Base-by-base conservation (phyloP, 2,113 vertebrate species). In the Brachirus orientalis region DNA sequence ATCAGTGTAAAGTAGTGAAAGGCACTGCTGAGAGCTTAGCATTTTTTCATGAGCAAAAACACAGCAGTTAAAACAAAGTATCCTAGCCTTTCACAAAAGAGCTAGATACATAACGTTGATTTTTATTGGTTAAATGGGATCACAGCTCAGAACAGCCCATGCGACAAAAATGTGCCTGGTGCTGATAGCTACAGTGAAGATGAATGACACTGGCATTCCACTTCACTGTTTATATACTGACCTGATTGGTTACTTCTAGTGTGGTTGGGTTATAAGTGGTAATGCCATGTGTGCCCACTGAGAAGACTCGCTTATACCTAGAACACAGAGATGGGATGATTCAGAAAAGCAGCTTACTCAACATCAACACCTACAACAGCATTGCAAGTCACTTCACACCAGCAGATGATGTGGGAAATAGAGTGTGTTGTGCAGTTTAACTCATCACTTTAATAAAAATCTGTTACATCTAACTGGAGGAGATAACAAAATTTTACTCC, bases 231-330 rank as follows among this genome's bases (percentile, higher is more conserved):
- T 33, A 40, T 17, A 5, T 2, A 63, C 80, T 92, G 93, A 98
- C 98, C 98, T 99, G 98, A 94, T 99, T 99, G 69, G 98, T 99
- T 91, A 99, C 94, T 96, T 99, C 98, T 90, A 99, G 88, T 0
- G 97, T 99, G 72, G 95, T 93, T 8, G 98, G 98, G 89, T 99
- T 99, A 81, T 99, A 99, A 0, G 98, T 99, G 84, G 97, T 98
- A 78, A 99, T 93, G 75, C 96, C 97, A 86, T 98, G 96, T 20
- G 95, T 96, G 84, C 98, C 98, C 82, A 99, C 92, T 13, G 98
- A 99, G 92, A 99, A 99, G 62, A 99, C 96, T 78, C 97, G 90
- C 67, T 99, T 99, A 84, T 99, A 99, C 90, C 97, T 99, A 82
- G 50, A 90, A 84, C 20, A 84, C 17, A 80, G 44, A 88, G 28